A percentile compares a stretch with the other conserved stretches of the same genome.
phyloP scores from a whole-genome alignment of 1,140 invertebrate species.

The Euwallacea similis region DNA sequence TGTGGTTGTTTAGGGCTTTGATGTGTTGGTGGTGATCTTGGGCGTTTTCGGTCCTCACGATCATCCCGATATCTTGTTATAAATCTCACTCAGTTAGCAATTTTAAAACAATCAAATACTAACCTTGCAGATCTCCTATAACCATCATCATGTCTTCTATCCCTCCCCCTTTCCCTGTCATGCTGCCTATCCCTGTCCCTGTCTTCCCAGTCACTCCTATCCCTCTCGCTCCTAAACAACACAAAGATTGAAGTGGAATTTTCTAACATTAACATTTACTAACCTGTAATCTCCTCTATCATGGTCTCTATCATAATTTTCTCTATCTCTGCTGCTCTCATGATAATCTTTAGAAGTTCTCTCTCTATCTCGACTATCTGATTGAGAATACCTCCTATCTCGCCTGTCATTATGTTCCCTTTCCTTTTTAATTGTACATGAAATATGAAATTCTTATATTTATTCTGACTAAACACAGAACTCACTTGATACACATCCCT shows the following conservation, averaged over 20 bases:
- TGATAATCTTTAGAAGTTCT: constrained; percentile 54
- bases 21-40: constrained; percentile 58
- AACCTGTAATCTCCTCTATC: constrained; percentile 22
- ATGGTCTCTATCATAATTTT: constrained; percentile 39
- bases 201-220: not conserved
- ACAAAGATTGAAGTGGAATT: not conserved
- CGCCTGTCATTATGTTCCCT: constrained; percentile 52
- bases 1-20: constrained; percentile 55
- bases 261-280: not conserved
- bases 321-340: constrained; percentile 55
- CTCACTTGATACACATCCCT: constrained; percentile 44
- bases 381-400: constrained; percentile 58
- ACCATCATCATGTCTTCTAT: constrained; percentile 45
- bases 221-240: not conserved
- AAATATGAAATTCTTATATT: not conserved
- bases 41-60: constrained; percentile 56
- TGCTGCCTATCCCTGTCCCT: constrained; percentile 29
- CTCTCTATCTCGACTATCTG: constrained; percentile 59
- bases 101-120: not conserved
- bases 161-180: constrained; percentile 32
- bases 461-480: not conserved
- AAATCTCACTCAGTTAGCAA: too few relatives aligned
- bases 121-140: not conserved
- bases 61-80: constrained; percentile 52
- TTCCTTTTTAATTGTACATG: constrained; percentile 7